These are phyloP conservation scores for Amphiprion ocellaris DNA, from an alignment of 2,113 vertebrate species.

Conservation along the genomic window DNA sequence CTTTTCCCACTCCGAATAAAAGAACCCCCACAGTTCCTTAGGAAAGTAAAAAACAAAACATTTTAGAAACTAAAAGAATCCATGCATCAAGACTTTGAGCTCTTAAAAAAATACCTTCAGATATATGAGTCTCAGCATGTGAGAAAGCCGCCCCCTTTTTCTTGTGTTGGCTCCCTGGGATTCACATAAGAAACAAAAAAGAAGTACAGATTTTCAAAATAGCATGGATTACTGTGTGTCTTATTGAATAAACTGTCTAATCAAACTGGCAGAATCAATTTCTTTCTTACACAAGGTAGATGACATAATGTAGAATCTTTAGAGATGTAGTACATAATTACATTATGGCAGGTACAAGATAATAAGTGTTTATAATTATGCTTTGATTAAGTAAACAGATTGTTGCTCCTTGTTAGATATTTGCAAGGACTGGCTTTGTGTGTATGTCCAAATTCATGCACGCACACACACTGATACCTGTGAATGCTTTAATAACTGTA, in stretches of 20 bases:
- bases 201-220: constrained; percentile 68
- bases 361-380: constrained; percentile 4
- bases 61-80: constrained; percentile 62
- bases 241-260: constrained; percentile 25
- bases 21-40: constrained; percentile 2
- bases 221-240: constrained; percentile 49
- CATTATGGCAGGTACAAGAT: constrained; percentile 15
- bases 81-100: constrained; percentile 73
- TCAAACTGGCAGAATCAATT: constrained; percentile 39
- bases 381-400: constrained; percentile 20
- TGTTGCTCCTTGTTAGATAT: constrained; percentile 20
- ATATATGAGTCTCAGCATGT: constrained; percentile 81
- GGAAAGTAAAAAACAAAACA: constrained; percentile 37
- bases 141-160: constrained; percentile 82
- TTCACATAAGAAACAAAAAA: constrained; percentile 67
- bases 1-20: constrained; percentile 38
- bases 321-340: constrained; percentile 13
- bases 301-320: constrained; percentile 25
- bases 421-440: constrained; percentile 17
- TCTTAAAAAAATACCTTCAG: constrained; percentile 82
- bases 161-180: constrained; percentile 79
- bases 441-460: not conserved
- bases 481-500: constrained; percentile 37
- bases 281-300: constrained; percentile 26
- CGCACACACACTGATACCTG: constrained; percentile 19